These are phyloP conservation scores for Lochmaea crataegi DNA, from an alignment of 2,888 invertebrate species.

Conservation along the genomic window DNA sequence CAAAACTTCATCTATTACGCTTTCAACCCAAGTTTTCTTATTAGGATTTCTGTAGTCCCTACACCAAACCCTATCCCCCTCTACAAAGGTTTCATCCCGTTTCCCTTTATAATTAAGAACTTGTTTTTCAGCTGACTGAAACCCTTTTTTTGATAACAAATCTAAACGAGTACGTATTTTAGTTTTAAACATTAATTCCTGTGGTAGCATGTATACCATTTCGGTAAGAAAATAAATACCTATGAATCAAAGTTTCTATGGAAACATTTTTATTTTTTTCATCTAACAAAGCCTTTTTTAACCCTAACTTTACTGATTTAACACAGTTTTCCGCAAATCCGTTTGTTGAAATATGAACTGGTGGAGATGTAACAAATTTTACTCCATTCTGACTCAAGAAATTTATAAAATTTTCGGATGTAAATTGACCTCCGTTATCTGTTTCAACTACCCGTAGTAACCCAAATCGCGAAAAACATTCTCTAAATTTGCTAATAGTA, in stretches of 20 bases:
- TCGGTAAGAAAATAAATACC: conserved; percentile 5
- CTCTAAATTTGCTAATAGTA: conserved; percentile 11
- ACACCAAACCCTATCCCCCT: no score
- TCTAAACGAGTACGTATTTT: no score
- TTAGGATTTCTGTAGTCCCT: no score
- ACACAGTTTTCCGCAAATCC: conserved; percentile 7
- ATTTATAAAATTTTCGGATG: conserved; percentile 24
- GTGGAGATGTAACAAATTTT: conserved; percentile 30
- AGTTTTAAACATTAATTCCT: not conserved
- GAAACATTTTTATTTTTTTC: conserved; percentile 10
- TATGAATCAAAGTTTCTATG: not conserved
- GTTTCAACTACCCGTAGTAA: conserved; percentile 21
- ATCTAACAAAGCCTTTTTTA: conserved; percentile 11
- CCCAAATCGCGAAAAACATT: conserved; percentile 17
- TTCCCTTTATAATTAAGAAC: no score
- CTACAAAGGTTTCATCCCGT: no score
- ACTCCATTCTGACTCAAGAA: conserved; percentile 14
- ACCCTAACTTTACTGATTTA: conserved; percentile 1
- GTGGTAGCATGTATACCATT: conserved; percentile 3
- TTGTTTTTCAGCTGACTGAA: no score
- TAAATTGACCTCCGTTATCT: conserved; percentile 13
- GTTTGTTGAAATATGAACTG: conserved; percentile 1
- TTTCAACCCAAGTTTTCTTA: no score
- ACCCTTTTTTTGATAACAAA: no score
- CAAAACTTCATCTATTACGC: not conserved